Base-by-base conservation (phyloP, 1,140 invertebrate species). In the Euwallacea similis region DNA sequence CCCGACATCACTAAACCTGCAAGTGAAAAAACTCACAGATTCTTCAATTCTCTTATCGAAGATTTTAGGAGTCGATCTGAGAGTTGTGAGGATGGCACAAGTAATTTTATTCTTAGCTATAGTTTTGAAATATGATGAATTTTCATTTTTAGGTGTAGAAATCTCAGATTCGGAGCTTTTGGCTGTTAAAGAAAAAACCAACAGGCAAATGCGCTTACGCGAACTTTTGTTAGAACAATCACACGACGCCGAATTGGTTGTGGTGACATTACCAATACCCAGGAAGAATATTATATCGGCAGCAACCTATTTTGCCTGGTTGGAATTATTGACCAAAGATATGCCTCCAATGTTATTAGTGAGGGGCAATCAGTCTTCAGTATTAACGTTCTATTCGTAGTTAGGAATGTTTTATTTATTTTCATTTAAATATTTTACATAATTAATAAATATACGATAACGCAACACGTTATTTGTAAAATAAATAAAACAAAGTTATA, bases 301-400 rank as follows among this genome's bases (percentile, higher is more conserved):
- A 0, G 88, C 93, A 7, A 83, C 98, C 13, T 99, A 98, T 82
- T 91, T 96, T 87, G 91, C 94, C 7, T 98, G 97, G 96, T 81
- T 98, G 72, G 95, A 98, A 81, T 88, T 91, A 2, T 84, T 99
- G n/a, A 96, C 93, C 4, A 84, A 86, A 72, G 90, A 92, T 75
- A 91, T 96, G 91, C 95, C 95, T 71, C 92, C 94, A 11, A 91
- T 96, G 82, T 83, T 98, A 66, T 87, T 99, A 55, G 90, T 99
- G 58, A 86, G 96, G 76, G 97, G 97, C 72, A 98, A 98, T 83
- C 96, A 98, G 82, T 92, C 91, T 7, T 95, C 95, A 75, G 96
- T 98, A 44, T 86, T 99, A 65, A 99, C 97, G 50, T 98, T 97
- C 86, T 98, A 98, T 83, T 98, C 96, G 50, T 98, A 64, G n/a